A percentile compares a stretch with the other conserved stretches of the same genome.
These are phyloP conservation scores for Mystacides longicornis DNA, from an alignment of 2,888 invertebrate genomes.

Conservation along the genomic window DNA sequence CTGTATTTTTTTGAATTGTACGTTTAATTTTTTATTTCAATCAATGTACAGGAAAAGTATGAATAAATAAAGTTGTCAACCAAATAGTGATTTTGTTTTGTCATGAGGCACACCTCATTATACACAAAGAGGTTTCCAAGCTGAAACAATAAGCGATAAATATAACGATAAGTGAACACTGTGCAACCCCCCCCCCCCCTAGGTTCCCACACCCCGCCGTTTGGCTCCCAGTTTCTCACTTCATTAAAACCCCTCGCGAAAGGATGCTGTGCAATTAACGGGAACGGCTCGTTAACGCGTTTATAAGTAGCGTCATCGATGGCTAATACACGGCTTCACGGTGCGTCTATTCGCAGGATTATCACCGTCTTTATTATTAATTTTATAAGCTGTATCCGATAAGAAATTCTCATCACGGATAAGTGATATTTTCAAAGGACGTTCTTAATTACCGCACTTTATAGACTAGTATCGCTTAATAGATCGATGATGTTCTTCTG, in stretches of 20 bases:
- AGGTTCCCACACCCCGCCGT: background rate
- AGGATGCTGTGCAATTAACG: conserved; percentile 1
- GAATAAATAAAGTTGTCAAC: no score
- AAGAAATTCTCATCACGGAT: background rate
- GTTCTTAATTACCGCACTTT: background rate
- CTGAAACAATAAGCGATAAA: background rate
- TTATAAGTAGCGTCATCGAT: conserved; percentile 1
- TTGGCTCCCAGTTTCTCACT: background rate
- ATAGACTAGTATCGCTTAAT: no score
- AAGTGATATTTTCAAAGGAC: background rate
- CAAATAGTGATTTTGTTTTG: no score
- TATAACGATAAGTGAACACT: background rate
- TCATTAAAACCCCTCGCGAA: background rate
- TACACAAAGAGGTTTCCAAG: background rate
- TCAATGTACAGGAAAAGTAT: no score
- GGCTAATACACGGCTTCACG: background rate
- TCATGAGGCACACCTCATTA: background rate
- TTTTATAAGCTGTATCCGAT: background rate
- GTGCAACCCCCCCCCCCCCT: background rate
- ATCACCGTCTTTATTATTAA: background rate
- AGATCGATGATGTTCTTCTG: no score
- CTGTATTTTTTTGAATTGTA: no score
- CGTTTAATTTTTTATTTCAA: no score
- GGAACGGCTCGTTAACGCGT: conserved; percentile 1
- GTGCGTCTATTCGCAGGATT: no score